phyloP scores from a whole-genome alignment of 2,797 vertebrate genomes.

The Phrynocephalus vlangalii region DNA sequence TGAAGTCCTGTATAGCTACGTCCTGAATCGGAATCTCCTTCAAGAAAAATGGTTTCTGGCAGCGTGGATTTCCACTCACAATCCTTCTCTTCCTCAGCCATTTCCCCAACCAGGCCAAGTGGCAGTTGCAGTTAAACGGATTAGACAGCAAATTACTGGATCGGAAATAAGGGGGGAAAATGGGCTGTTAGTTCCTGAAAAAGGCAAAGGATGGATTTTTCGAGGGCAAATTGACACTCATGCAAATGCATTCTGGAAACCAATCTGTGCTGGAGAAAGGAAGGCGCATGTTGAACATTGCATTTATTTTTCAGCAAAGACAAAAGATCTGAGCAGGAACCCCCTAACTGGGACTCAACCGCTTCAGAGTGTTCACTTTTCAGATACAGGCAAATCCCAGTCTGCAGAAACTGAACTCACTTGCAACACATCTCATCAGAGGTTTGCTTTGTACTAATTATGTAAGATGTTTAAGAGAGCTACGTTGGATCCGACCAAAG shows the following conservation, averaged over 20 bases:
- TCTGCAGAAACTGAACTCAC: neutral
- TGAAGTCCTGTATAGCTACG: constrained; percentile 94
- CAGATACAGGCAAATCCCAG: neutral
- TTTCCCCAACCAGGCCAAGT: constrained; percentile 94
- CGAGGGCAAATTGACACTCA: neutral
- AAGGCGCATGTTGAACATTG: neutral
- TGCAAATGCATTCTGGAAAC: neutral
- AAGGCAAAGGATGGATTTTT: neutral
- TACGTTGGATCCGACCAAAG: too few relatives aligned
- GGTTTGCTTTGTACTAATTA: neutral
- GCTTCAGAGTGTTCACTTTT: neutral
- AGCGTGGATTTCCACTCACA: constrained; percentile 97
- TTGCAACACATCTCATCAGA: neutral
- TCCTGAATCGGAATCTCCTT: constrained; percentile 99
- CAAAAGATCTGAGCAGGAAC: neutral
- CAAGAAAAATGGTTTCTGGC: constrained; percentile 95
- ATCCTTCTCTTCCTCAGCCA: constrained; percentile 95
- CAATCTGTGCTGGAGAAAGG: constrained; percentile 4
- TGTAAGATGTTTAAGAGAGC: neutral
- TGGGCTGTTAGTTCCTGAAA: constrained; percentile 29
- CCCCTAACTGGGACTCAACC: neutral
- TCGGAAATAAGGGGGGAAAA: constrained; percentile 46
- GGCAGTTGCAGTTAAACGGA: constrained; percentile 97
- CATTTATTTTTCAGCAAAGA: neutral
- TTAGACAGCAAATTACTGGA: constrained; percentile 96